These are phyloP conservation scores for Listronotus bonariensis DNA, from an alignment of 1,140 invertebrate species.

Conservation along the genomic window DNA sequence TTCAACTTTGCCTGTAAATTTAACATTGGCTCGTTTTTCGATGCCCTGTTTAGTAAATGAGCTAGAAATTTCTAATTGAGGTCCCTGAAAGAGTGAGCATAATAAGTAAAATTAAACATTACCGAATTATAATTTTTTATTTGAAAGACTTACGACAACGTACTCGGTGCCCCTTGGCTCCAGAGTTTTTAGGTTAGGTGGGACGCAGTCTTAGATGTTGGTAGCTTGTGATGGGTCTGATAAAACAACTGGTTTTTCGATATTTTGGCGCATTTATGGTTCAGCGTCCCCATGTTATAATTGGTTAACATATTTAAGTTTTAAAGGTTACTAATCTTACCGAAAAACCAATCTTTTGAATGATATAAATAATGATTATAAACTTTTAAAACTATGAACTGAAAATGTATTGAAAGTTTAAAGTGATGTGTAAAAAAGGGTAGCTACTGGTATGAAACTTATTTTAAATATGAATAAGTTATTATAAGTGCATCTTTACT, in stretches of 20 bases:
- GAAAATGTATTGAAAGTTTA: too few relatives aligned
- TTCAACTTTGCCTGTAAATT: constrained; percentile 67
- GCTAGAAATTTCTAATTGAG: constrained; percentile 59
- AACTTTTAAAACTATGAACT: too few relatives aligned
- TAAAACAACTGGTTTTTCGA: constrained; percentile 35
- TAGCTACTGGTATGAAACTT: too few relatives aligned
- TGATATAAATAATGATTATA: too few relatives aligned
- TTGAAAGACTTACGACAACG: constrained; percentile 48
- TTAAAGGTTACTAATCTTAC: neutral
- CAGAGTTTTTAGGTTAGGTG: constrained; percentile 19
- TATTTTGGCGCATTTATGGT: constrained; percentile 5
- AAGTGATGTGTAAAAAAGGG: too few relatives aligned
- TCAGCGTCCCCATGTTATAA: constrained; percentile 15
- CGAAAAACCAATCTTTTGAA: too few relatives aligned
- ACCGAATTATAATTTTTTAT: constrained; percentile 33
- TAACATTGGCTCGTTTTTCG: constrained; percentile 68
- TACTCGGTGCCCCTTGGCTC: constrained; percentile 22
- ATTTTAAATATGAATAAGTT: too few relatives aligned
- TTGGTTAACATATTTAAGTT: neutral
- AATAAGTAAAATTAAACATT: constrained; percentile 45
- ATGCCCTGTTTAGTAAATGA: constrained; percentile 56
- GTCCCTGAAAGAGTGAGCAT: constrained; percentile 57
- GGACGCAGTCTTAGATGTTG: constrained; percentile 6
- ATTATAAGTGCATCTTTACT: too few relatives aligned
- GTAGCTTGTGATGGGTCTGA: constrained; percentile 32